Base-by-base conservation (phyloP, 2,888 invertebrate species). In the Aspidapion aeneum region DNA sequence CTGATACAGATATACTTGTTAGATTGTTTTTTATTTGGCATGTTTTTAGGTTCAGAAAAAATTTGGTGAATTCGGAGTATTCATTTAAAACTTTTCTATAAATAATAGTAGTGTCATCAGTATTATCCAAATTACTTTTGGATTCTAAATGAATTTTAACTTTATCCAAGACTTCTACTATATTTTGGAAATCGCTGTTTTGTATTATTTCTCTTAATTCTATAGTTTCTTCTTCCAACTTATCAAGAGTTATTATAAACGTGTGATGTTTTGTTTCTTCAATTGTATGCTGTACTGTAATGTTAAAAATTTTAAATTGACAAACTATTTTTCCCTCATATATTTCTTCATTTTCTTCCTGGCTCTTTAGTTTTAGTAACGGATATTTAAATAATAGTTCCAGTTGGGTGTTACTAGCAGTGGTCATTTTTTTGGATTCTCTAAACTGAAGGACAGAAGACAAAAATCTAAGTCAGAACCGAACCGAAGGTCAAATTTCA, bases 11-110 rank as follows among this genome's bases (percentile, higher is more conserved):
- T 16, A 76, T 71, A 54, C 61, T 59, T n/a, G 66, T 64, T 57
- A 76, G 67, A 68, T 75, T 73, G 7, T 66, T 52, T 1, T 71
- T 65, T 54, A 75, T 52, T 50, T 64, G 54, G 56, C 70, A 70
- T 1, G 58, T 61, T 67, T 72, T 73, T 21, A 75, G 64, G 59
- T 72, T 72, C 1, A 75, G 59, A 64, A 72, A 73, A 61, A 75
- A 76, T 22, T 68, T 68, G 5, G 72, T 70, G 61, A 76, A 74
- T 65, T 75, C 76, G 9, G 59, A 65, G 60, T 73, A 75, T 67
- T 76, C 75, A 17, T 69, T 55, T 5, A 75, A 57, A 12, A 75
- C 71, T 64, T 69, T 72, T 18, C 55, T 61, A 57, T 71, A 73
- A 7, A 66, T 63, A 21, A 68, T 62, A 60, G 66, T 66, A 18